Conservation (phyloP, 30 jellyfish, hydroid and myxozoan genomes). For the Mastigias papua region DNA sequence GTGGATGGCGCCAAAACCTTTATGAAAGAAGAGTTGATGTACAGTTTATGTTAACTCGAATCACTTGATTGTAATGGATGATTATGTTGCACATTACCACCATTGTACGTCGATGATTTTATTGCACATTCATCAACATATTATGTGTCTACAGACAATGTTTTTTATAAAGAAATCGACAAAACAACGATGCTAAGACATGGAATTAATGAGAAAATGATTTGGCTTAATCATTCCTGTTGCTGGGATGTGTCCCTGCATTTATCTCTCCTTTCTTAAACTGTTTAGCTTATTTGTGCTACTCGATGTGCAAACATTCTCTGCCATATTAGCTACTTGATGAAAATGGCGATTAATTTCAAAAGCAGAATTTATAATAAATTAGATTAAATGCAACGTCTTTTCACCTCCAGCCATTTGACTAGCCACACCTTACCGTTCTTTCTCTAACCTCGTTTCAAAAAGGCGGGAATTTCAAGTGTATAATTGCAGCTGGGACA, state of each 20-base stretch:
- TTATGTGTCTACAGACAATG: not conserved
- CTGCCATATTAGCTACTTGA: not conserved
- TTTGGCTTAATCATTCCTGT: constrained; percentile 7
- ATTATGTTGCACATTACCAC: not conserved
- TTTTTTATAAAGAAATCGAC: not conserved
- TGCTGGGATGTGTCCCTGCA: constrained; percentile 59
- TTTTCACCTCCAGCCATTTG: constrained; percentile 7
- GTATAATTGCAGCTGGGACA: constrained; percentile 10
- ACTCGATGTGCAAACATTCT: not conserved
- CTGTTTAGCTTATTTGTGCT: not conserved
- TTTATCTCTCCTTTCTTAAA: not conserved
- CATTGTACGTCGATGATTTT: not conserved
- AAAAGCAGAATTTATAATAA: not conserved
- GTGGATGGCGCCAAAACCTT: not conserved
- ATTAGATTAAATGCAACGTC: not conserved
- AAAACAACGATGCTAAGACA: constrained; percentile 3
- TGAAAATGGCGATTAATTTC: not conserved
- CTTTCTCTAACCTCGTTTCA: constrained; percentile 46
- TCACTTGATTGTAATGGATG: not conserved
- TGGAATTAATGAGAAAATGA: not conserved
- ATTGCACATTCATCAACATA: constrained; percentile 6
- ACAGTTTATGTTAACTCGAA: not conserved
- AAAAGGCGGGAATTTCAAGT: constrained; percentile 41
- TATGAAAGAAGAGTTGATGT: not conserved
- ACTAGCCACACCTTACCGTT: not conserved